Percentiles rank a stretch among this genome's conserved stretches.
Evolutionary conservation across 2,888 invertebrate genomes (phyloP).

Genomic region (Agriopis marginaria): DNA sequence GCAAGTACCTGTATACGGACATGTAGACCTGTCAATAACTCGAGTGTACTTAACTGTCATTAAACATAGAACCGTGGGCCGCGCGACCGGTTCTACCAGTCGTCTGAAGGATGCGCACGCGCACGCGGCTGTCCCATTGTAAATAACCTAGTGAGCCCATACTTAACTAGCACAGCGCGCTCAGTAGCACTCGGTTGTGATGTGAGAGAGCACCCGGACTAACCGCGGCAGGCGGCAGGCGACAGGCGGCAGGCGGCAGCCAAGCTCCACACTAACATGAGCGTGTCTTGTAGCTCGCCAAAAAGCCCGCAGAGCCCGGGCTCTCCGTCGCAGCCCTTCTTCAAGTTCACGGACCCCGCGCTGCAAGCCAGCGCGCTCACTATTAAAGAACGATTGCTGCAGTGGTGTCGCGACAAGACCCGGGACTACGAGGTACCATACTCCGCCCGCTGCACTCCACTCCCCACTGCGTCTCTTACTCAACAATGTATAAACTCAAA

Average conservation of each 20-base stretch:
- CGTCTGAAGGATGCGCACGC: conserved; percentile 47
- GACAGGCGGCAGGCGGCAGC: conserved; percentile 43
- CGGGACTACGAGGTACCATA: conserved; percentile 97
- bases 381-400: conserved; percentile 98
- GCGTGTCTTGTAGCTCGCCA: conserved; percentile 89
- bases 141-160: conserved; percentile 62
- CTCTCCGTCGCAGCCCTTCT: conserved; percentile 91
- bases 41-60: conserved; percentile 46
- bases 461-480: conserved; percentile 53
- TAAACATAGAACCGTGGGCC: conserved; percentile 35
- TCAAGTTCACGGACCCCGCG: conserved; percentile 96
- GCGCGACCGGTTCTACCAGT: conserved; percentile 44
- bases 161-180: conserved; percentile 58
- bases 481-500: conserved; percentile 4
- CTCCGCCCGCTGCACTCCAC: conserved; percentile 47
- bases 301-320: conserved; percentile 88
- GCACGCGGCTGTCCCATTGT: conserved; percentile 55
- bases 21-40: conserved; percentile 45
- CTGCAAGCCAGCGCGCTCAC: conserved; percentile 96
- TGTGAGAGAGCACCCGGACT: conserved; percentile 58
- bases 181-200: conserved; percentile 59
- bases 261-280: conserved; percentile 77
- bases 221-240: conserved; percentile 47
- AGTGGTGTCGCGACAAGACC: conserved; percentile 99
- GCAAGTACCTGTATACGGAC: conserved; percentile 39